phyloP scores from a whole-genome alignment of 2,113 vertebrate species.

The Gracilinanus agilis region DNA sequence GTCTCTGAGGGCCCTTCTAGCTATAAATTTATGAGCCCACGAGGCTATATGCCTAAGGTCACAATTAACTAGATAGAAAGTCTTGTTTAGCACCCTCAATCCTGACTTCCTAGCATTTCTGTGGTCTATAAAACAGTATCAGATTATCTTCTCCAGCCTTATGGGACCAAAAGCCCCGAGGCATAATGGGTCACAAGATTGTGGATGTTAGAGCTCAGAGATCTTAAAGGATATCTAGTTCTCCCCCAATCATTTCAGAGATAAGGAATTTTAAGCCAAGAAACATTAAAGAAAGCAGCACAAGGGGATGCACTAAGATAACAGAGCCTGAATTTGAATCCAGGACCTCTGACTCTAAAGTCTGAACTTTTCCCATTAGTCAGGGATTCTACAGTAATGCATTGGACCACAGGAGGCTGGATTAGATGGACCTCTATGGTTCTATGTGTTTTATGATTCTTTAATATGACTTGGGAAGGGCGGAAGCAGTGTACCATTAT shows the following conservation, averaged over 20 bases:
- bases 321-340: neutral
- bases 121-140: neutral
- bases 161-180: neutral
- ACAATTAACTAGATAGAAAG: neutral
- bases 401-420: too few species aligned
- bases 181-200: neutral
- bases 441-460: neutral
- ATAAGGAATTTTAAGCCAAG: slow-evolving; percentile 7
- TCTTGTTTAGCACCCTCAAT: neutral
- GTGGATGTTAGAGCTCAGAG: neutral
- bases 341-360: slow-evolving; percentile 3
- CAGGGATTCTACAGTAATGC: slow-evolving; percentile 17
- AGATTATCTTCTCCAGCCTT: neutral
- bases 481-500: neutral
- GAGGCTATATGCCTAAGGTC: neutral
- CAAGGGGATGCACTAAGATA: neutral
- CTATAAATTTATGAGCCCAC: neutral
- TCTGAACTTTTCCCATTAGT: neutral
- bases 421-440: neutral
- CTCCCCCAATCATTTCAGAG: slow-evolving; percentile 1
- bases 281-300: slow-evolving; percentile 29
- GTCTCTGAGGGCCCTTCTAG: neutral
- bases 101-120: neutral
- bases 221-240: neutral
- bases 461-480: neutral